These are phyloP conservation scores for Puntigrus tetrazona DNA, from an alignment of 2,113 vertebrate species.

Conservation along the genomic window DNA sequence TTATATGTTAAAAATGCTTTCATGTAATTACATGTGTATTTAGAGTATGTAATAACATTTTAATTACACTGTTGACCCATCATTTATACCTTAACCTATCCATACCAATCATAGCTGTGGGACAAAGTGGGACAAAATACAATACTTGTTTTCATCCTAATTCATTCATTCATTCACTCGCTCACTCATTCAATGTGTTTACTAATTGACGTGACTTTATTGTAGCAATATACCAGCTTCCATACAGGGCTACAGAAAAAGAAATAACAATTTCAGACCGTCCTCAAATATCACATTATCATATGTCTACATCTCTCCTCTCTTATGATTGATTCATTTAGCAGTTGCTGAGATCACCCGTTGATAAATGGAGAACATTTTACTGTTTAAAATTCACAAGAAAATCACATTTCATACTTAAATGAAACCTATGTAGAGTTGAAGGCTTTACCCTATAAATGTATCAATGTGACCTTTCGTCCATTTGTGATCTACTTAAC, in stretches of 20 bases:
- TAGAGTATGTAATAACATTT: too few relatives aligned
- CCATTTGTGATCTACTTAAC: not conserved
- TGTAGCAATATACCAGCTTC: conserved; percentile 6
- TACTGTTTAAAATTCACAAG: conserved; percentile 60
- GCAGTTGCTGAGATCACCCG: conserved; percentile 36
- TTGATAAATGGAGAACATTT: conserved; percentile 52
- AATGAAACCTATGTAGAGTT: not conserved
- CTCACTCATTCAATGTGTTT: not conserved
- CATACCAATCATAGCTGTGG: too few relatives aligned
- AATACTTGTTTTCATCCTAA: too few relatives aligned
- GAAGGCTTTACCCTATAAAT: not conserved
- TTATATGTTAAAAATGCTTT: too few relatives aligned
- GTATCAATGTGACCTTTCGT: conserved; percentile 12
- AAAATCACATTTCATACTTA: not conserved
- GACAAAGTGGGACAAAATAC: too few relatives aligned
- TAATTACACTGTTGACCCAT: too few relatives aligned
- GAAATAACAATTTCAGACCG: conserved; percentile 25
- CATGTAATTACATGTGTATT: too few relatives aligned
- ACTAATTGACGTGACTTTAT: not conserved
- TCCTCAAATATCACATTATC: not conserved
- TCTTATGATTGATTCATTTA: conserved; percentile 49
- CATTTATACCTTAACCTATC: too few relatives aligned
- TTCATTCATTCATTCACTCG: not conserved
- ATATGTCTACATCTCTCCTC: conserved; percentile 2
- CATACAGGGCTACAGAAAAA: conserved; percentile 13